Conservation (phyloP, 2,888 invertebrate genomes). For the Ferrisia virgata region DNA sequence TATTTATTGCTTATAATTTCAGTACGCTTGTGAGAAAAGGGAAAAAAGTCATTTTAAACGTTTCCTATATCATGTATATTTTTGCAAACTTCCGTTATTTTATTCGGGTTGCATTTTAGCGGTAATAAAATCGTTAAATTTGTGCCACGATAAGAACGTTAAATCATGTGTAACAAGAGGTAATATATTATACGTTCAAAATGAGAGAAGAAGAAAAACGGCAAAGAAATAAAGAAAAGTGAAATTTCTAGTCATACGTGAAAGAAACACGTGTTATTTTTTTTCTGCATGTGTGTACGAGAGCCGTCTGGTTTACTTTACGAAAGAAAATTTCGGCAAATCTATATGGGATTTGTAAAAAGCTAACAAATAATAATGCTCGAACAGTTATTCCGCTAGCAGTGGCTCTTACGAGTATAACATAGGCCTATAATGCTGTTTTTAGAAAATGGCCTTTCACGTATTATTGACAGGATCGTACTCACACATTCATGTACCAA, state of each 20-base stretch:
- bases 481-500: not conserved
- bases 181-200: not conserved
- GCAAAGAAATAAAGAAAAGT: not conserved
- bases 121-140: conserved; percentile 16
- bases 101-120: not conserved
- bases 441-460: conserved; percentile 20
- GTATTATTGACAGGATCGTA: conserved; percentile 10
- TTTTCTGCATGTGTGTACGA: not conserved
- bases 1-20: conserved; percentile 16
- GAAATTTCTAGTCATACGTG: not conserved
- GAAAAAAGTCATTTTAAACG: not conserved
- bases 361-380: not conserved
- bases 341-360: conserved; percentile 11
- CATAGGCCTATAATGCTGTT: conserved; percentile 6
- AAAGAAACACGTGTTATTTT: not conserved
- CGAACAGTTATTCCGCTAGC: not conserved
- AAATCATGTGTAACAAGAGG: not conserved
- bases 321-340: not conserved
- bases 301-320: not conserved
- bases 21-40: not conserved
- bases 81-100: not conserved
- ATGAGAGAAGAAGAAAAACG: not conserved
- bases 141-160: not conserved
- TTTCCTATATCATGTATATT: not conserved
- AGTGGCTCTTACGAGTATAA: not conserved